Conservation (phyloP, 1,140 invertebrate species). For the Lepidurus packardi region DNA sequence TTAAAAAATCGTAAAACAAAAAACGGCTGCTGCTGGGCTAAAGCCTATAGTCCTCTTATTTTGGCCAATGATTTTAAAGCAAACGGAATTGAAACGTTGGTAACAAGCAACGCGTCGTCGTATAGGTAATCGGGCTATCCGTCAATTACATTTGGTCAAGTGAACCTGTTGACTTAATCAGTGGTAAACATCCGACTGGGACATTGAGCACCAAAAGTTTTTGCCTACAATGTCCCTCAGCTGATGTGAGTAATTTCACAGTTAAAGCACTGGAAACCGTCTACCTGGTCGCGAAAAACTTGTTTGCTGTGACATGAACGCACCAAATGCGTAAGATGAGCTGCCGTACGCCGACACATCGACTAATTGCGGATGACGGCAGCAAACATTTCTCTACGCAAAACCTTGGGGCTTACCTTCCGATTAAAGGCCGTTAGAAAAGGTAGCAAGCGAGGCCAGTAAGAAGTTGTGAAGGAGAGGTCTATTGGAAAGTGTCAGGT, state of each 20-base stretch:
- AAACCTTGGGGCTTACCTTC: neutral
- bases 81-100: no score
- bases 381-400: neutral
- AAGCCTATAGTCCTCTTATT: neutral
- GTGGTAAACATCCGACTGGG: neutral
- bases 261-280: neutral
- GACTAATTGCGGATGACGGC: neutral
- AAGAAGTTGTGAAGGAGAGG: conserved; percentile 3
- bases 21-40: neutral
- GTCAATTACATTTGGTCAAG: neutral
- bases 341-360: neutral
- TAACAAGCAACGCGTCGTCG: no score
- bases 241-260: neutral
- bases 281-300: neutral
- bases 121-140: no score
- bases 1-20: neutral
- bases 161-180: neutral
- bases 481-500: conserved; percentile 10
- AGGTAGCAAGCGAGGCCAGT: neutral
- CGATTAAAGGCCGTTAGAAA: neutral
- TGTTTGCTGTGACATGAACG: neutral
- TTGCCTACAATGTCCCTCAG: neutral
- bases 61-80: neutral
- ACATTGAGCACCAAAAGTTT: neutral
- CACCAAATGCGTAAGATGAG: neutral